Evolutionary conservation across 2,113 vertebrate species (phyloP).

Genomic region (Urocolius indicus): DNA sequence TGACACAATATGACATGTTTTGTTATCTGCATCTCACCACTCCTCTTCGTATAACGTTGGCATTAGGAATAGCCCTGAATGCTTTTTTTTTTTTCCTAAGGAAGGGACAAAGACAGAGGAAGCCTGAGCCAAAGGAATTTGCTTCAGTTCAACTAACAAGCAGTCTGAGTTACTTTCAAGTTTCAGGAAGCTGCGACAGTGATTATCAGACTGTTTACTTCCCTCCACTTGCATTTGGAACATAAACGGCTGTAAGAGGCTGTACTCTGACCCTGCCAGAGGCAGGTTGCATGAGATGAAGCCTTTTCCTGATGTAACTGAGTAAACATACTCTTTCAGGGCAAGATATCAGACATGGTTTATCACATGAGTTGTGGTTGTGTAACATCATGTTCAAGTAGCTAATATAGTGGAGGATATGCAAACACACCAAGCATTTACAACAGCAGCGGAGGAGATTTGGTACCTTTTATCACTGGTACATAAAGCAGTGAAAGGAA

Average conservation of each 20-base stretch:
- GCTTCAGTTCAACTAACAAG: not conserved
- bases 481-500: not conserved
- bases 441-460: not conserved
- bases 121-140: not conserved
- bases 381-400: not conserved
- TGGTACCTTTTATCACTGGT: not conserved
- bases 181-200: slow-evolving; percentile 15
- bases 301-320: not conserved
- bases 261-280: not conserved
- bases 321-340: not conserved
- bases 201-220: slow-evolving; percentile 45
- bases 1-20: not conserved
- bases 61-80: not conserved
- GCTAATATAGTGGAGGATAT: not conserved
- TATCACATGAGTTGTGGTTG: not conserved
- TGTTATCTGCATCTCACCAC: not conserved
- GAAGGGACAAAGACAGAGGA: not conserved
- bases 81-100: slow-evolving; percentile 4
- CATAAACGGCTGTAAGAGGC: not conserved
- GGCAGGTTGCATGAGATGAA: not conserved
- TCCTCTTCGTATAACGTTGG: not conserved
- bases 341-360: not conserved
- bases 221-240: not conserved
- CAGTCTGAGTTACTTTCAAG: slow-evolving; percentile 27
- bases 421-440: not conserved